Conservation (phyloP, 2,113 vertebrate species). For the Xenopus borealis region DNA sequence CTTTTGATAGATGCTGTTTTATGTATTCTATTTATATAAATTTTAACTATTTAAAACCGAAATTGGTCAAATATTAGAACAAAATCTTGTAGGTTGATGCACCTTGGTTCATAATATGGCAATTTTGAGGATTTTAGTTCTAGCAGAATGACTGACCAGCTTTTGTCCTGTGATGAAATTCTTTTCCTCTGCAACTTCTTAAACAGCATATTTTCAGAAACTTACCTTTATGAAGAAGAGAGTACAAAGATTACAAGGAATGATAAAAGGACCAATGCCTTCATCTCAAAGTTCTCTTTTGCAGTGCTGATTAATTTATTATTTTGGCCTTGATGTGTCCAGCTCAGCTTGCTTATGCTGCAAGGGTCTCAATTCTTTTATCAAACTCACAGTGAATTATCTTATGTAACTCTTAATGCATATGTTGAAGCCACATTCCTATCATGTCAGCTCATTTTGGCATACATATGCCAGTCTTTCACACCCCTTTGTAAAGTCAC, state of each 20-base stretch:
- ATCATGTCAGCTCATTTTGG: slow-evolving; percentile 20
- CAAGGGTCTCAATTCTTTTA: neutral
- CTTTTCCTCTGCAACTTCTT: no score
- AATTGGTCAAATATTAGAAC: no score
- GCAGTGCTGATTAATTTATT: neutral
- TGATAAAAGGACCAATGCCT: slow-evolving; percentile 2
- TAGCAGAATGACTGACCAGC: no score
- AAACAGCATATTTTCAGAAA: neutral
- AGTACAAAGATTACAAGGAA: slow-evolving; percentile 4
- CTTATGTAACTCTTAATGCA: slow-evolving; percentile 11
- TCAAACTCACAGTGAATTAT: neutral
- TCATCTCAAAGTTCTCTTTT: slow-evolving; percentile 2
- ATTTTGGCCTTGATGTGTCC: neutral
- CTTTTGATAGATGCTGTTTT: no score
- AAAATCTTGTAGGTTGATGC: no score
- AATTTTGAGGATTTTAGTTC: no score
- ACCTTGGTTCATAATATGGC: no score
- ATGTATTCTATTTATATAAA: no score
- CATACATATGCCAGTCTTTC: neutral
- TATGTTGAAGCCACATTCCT: slow-evolving; percentile 8
- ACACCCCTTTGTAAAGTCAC: neutral
- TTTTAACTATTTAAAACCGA: no score
- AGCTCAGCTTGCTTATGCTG: neutral
- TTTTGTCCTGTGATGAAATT: no score
- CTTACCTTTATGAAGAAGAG: slow-evolving; percentile 16